Percentiles rank a stretch among this genome's conserved stretches.
Evolutionary conservation across 2,797 vertebrate genomes (phyloP).

Genomic region (Sebastes wilsoni): DNA sequence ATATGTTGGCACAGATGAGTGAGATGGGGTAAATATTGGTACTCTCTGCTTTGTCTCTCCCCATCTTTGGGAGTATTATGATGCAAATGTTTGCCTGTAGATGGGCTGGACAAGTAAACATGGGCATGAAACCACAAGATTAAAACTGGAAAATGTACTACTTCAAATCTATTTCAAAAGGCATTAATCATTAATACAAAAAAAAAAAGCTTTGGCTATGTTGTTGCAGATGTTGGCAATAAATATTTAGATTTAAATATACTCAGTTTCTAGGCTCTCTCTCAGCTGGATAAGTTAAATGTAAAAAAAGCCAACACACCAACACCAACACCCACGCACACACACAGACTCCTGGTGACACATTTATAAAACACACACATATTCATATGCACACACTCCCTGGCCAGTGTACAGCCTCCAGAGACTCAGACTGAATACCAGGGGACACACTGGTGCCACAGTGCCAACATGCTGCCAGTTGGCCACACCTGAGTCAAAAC

Average conservation of each 20-base stretch:
- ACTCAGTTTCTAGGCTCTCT: not conserved
- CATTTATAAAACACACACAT: slow-evolving; percentile 8
- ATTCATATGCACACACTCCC: not conserved
- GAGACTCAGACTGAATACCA: slow-evolving; percentile 16
- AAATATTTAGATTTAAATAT: slow-evolving; percentile 18
- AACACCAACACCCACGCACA: not conserved
- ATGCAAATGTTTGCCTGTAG: slow-evolving; percentile 48
- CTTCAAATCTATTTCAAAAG: slow-evolving; percentile 38
- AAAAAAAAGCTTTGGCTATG: slow-evolving; percentile 1
- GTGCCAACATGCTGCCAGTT: slow-evolving; percentile 23
- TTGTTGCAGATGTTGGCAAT: slow-evolving; percentile 20
- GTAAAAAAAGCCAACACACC: not conserved
- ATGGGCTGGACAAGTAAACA: slow-evolving; percentile 48
- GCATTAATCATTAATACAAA: slow-evolving; percentile 17
- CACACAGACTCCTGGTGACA: not conserved
- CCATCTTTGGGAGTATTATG: slow-evolving; percentile 19
- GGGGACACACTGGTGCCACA: slow-evolving; percentile 16
- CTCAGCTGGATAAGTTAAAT: slow-evolving; percentile 4
- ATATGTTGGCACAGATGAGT: slow-evolving; percentile 36
- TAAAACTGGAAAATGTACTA: slow-evolving; percentile 35
- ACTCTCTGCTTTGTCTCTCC: slow-evolving; percentile 14
- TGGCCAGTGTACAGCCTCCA: not conserved
- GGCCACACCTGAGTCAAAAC: slow-evolving; percentile 42
- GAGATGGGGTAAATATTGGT: slow-evolving; percentile 30
- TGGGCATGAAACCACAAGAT: slow-evolving; percentile 35